Evolutionary conservation across 2,113 vertebrate genomes (phyloP).

Genomic region (Bubalus kerabau): DNA sequence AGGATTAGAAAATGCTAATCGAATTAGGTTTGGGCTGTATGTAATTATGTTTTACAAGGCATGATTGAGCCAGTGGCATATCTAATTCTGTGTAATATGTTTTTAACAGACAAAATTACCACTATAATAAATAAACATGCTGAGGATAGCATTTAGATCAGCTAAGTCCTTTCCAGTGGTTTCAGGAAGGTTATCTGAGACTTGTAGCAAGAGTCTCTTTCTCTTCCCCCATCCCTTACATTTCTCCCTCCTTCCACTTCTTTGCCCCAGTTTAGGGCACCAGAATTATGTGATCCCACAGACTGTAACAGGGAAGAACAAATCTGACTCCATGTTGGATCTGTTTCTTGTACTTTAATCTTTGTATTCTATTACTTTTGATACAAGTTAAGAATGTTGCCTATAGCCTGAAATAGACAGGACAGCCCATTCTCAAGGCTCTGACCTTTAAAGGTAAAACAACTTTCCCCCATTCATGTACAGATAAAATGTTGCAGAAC

Average conservation of each 20-base stretch:
- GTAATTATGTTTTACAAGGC: background rate
- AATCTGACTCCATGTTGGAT: background rate
- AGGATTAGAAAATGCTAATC: slow-evolving; percentile 21
- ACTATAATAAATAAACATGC: background rate
- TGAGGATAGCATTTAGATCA: background rate
- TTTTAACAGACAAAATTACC: background rate
- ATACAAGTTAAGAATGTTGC: background rate
- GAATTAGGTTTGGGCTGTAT: background rate
- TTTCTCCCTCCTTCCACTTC: background rate
- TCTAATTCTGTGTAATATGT: background rate
- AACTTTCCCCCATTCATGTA: background rate
- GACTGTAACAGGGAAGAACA: background rate
- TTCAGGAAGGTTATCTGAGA: background rate
- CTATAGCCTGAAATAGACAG: background rate
- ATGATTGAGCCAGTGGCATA: background rate
- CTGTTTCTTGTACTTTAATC: background rate
- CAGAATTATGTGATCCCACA: background rate
- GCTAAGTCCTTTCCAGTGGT: background rate
- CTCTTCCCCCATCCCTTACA: too few species aligned
- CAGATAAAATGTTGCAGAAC: background rate
- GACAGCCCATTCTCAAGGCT: background rate
- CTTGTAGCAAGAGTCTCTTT: background rate
- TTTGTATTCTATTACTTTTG: background rate
- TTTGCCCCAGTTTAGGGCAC: background rate
- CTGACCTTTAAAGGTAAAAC: background rate